Conservation (phyloP, 2,888 invertebrate species). For the Euspilapteryx auroguttella region DNA sequence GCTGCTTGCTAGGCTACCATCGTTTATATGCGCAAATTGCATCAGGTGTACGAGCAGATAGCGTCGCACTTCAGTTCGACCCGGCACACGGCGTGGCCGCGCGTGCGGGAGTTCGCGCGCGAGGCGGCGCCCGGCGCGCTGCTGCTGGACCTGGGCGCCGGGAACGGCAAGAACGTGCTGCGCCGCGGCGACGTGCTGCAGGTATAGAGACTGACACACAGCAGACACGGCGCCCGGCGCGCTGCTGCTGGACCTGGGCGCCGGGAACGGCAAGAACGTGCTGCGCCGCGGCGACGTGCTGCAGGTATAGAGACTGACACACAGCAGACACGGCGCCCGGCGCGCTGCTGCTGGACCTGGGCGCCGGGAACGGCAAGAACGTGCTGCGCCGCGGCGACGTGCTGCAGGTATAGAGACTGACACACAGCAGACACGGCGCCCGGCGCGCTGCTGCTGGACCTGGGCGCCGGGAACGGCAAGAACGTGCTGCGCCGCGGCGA, state of each 20-base stretch:
- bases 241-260: constrained; percentile 88
- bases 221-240: constrained; percentile 67
- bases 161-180: constrained; percentile 95
- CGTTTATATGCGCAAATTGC: too few relatives aligned
- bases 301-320: too few relatives aligned
- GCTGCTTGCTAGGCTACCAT: too few relatives aligned
- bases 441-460: constrained; percentile 80
- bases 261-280: constrained; percentile 98
- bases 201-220: too few relatives aligned
- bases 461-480: constrained; percentile 99
- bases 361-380: constrained; percentile 99
- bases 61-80: constrained; percentile 94
- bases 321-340: constrained; percentile 66
- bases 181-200: constrained; percentile 59
- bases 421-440: constrained; percentile 60
- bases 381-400: constrained; percentile 64
- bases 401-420: constrained; percentile 69
- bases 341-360: constrained; percentile 84
- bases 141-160: constrained; percentile 92
- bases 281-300: constrained; percentile 57
- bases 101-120: constrained; percentile 78
- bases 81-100: constrained; percentile 93
- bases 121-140: constrained; percentile 68
- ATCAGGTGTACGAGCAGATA: constrained; percentile 93
- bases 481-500: constrained; percentile 71